Evolutionary conservation across 2,888 invertebrate species (phyloP).

Genomic region (Hipparchia sbordonii): DNA sequence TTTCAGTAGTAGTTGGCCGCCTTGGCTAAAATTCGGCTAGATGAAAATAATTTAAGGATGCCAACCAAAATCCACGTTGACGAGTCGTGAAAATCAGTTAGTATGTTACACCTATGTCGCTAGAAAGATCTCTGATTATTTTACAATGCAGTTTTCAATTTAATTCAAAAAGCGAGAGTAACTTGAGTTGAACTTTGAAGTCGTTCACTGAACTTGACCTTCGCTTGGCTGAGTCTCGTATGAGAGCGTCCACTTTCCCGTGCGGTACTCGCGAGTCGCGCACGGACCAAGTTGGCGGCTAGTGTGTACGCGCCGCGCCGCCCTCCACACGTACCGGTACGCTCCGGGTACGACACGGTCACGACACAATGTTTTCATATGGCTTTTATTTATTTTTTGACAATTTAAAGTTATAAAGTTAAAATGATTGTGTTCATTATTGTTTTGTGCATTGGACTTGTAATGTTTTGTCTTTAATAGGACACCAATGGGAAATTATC

Average conservation of each 20-base stretch:
- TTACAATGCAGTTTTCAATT: background rate
- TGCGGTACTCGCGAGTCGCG: constrained; percentile 1
- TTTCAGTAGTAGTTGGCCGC: too few relatives aligned
- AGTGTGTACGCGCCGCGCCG: constrained; percentile 30
- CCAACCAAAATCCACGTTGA: too few relatives aligned
- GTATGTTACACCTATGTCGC: too few relatives aligned
- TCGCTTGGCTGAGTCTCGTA: constrained; percentile 56
- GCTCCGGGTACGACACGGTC: constrained; percentile 8
- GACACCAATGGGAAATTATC: background rate
- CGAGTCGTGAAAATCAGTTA: too few relatives aligned
- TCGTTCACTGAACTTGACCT: constrained; percentile 70
- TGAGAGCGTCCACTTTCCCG: constrained; percentile 52
- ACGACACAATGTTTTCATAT: constrained; percentile 3
- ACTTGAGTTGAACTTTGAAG: constrained; percentile 11
- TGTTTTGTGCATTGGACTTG: background rate
- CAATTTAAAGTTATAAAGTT: background rate
- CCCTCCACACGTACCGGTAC: constrained; percentile 25
- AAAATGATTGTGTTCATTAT: background rate
- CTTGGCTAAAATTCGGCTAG: too few relatives aligned
- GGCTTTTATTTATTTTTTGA: background rate
- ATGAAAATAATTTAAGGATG: too few relatives aligned
- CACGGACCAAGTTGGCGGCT: constrained; percentile 20
- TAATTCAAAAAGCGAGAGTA: constrained; percentile 17
- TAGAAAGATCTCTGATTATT: background rate
- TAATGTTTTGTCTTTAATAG: background rate